These are phyloP conservation scores for Macropis europaea DNA, from an alignment of 2,888 invertebrate species.

Conservation along the genomic window DNA sequence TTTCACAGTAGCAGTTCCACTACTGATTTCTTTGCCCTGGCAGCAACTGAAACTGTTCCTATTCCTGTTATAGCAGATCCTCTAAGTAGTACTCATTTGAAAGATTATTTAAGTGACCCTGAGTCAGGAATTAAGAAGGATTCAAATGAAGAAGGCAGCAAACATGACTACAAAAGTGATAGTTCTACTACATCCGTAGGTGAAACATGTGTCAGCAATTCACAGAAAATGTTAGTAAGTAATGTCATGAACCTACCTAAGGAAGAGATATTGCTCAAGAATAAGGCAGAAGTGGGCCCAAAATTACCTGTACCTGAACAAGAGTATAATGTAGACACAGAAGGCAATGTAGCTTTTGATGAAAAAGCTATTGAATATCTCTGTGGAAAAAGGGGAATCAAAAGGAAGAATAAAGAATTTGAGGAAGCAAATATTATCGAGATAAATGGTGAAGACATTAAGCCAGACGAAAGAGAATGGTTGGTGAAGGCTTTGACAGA, in stretches of 20 bases:
- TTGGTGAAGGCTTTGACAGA: conserved; percentile 90
- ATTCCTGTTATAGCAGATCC: neutral
- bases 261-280: conserved; percentile 79
- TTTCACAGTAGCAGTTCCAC: conserved; percentile 29
- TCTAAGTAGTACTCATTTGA: neutral
- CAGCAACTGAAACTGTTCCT: conserved; percentile 16
- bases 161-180: neutral
- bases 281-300: conserved; percentile 77
- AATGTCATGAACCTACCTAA: conserved; percentile 82
- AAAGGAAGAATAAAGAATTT: conserved; percentile 80
- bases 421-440: conserved; percentile 87
- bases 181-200: neutral
- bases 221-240: conserved; percentile 72
- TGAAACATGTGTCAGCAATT: neutral
- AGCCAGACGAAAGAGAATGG: conserved; percentile 91
- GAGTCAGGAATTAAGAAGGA: neutral
- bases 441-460: conserved; percentile 89
- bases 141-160: neutral
- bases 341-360: conserved; percentile 76
- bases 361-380: conserved; percentile 78
- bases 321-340: conserved; percentile 77
- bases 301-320: conserved; percentile 77
- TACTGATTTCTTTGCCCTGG: conserved; percentile 76
- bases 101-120: neutral
- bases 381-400: conserved; percentile 78